phyloP scores from a whole-genome alignment of 2,888 invertebrate genomes.

The Rhingia rostrata region DNA sequence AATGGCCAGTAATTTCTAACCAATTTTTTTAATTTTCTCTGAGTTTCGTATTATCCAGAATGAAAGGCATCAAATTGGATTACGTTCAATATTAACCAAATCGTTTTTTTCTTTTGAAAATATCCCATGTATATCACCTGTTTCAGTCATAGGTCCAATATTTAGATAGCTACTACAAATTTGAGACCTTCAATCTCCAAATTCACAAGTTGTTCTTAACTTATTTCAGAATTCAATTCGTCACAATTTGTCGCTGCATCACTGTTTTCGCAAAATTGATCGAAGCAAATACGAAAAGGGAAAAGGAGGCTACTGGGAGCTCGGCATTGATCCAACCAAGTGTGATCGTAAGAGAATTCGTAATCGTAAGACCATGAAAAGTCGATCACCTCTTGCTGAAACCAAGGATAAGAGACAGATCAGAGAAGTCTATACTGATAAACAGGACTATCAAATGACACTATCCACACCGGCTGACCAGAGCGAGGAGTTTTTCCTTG shows the following conservation, averaged over 20 bases:
- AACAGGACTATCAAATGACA: neutral
- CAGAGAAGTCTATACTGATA: neutral
- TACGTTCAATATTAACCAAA: no score
- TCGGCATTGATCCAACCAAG: slow-evolving; percentile 81
- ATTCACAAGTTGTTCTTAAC: neutral
- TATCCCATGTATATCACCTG: no score
- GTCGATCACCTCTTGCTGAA: neutral
- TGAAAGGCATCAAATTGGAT: no score
- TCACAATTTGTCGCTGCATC: slow-evolving; percentile 82
- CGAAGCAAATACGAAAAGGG: slow-evolving; percentile 82
- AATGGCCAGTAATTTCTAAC: no score
- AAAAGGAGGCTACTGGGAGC: slow-evolving; percentile 83
- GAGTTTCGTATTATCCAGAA: no score
- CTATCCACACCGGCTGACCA: slow-evolving; percentile 1
- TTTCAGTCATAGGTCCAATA: no score
- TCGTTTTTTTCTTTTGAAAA: no score
- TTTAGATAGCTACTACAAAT: no score
- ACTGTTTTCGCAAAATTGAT: slow-evolving; percentile 82
- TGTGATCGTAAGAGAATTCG: slow-evolving; percentile 81
- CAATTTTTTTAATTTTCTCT: no score
- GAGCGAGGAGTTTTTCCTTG: slow-evolving; percentile 40
- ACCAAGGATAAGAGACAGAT: slow-evolving; percentile 12
- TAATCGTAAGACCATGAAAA: slow-evolving; percentile 77
- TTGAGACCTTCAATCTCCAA: no score
- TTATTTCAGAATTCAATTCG: slow-evolving; percentile 81